Conservation (phyloP, 2,113 vertebrate species). For the Eurypyga helias region DNA sequence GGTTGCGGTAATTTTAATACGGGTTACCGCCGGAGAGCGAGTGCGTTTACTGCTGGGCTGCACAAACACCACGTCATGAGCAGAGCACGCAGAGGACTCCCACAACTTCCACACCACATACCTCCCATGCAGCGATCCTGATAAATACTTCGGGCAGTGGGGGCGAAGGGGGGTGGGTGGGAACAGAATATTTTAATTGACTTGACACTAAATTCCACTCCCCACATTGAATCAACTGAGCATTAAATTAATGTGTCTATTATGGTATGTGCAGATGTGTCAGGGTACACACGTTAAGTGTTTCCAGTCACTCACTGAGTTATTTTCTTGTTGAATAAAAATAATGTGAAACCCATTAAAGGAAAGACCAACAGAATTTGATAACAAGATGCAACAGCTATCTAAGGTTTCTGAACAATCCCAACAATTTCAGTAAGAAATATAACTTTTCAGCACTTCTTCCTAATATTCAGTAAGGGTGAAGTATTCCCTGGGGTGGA, state of each 20-base stretch:
- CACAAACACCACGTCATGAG: constrained; percentile 57
- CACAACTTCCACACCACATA: constrained; percentile 55
- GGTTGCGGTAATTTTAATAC: neutral
- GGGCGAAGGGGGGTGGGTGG: neutral
- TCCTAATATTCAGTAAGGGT: neutral
- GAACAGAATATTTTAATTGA: constrained; percentile 71
- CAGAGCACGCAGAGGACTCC: constrained; percentile 11
- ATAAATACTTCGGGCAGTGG: neutral
- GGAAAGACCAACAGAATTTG: constrained; percentile 35
- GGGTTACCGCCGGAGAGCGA: neutral
- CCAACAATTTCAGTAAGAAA: neutral
- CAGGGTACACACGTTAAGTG: constrained; percentile 44
- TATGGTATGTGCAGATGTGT: constrained; percentile 55
- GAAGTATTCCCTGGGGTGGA: neutral
- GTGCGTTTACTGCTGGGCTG: neutral
- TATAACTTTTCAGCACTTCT: constrained; percentile 18
- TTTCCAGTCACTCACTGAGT: constrained; percentile 27
- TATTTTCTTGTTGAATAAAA: constrained; percentile 47
- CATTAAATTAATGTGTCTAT: constrained; percentile 68
- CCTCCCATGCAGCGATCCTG: constrained; percentile 58
- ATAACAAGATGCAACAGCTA: constrained; percentile 58
- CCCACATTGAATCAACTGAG: constrained; percentile 39
- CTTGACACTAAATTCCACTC: constrained; percentile 65
- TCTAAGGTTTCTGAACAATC: constrained; percentile 28
- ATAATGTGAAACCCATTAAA: constrained; percentile 45